Percentiles rank a stretch among this genome's conserved stretches.
Conservation (phyloP, 2,888 invertebrate species). For the Trachelus tabidus region DNA sequence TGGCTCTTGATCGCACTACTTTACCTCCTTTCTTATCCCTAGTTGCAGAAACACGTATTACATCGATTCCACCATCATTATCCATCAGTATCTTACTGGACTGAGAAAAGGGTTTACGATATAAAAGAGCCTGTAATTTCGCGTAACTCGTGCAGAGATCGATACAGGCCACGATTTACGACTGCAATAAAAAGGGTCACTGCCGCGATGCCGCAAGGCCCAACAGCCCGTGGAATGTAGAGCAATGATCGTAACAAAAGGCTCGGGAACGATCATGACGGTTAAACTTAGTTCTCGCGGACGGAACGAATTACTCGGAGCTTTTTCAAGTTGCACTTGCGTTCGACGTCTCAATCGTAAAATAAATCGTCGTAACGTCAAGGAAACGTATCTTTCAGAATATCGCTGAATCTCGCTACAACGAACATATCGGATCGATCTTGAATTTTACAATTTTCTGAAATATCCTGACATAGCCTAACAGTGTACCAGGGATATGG, state of each 20-base stretch:
- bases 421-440: not conserved
- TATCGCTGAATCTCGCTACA: not conserved
- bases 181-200: not conserved
- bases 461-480: not conserved
- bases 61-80: not conserved
- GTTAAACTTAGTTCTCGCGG: not conserved
- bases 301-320: not conserved
- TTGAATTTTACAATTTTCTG: not conserved
- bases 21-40: not conserved
- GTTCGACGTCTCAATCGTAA: not conserved
- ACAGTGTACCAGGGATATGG: not conserved
- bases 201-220: not conserved
- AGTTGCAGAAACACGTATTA: not conserved
- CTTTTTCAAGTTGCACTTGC: not conserved
- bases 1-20: not conserved
- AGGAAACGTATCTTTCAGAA: not conserved
- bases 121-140: not conserved
- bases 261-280: not conserved
- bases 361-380: not conserved
- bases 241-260: not conserved
- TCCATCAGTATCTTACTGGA: not conserved
- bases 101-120: not conserved
- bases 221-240: not conserved
- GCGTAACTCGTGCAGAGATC: not conserved
- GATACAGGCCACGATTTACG: not conserved